A percentile compares a stretch with the other conserved stretches of the same genome.
These are phyloP conservation scores for Amphipoea oculea DNA, from an alignment of 2,888 invertebrate species.

Conservation along the genomic window DNA sequence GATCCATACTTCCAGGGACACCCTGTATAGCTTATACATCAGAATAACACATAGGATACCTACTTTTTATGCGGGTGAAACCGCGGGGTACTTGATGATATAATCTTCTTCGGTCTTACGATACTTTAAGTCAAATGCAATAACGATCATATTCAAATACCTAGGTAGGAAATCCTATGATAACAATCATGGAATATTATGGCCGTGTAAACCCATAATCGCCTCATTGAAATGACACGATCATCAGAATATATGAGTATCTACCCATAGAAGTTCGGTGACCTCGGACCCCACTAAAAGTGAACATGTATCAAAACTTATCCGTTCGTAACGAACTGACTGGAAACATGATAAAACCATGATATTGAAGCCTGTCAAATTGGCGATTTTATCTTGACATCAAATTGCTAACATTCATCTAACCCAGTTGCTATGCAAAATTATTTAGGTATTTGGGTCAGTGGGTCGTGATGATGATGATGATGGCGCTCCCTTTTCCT, in stretches of 20 bases:
- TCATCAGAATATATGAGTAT: too few species aligned
- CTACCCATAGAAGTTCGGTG: slow-evolving; percentile 2
- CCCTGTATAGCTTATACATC: too few species aligned
- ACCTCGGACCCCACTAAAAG: neutral
- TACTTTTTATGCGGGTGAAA: too few species aligned
- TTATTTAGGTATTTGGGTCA: too few species aligned
- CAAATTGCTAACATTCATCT: slow-evolving; percentile 20
- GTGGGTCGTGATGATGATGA: too few species aligned
- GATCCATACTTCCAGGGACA: too few species aligned
- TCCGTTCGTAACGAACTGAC: slow-evolving; percentile 20
- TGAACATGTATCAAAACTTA: slow-evolving; percentile 16
- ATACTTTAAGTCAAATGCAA: neutral
- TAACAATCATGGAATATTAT: neutral
- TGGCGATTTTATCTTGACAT: slow-evolving; percentile 22
- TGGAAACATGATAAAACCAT: neutral
- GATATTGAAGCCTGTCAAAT: slow-evolving; percentile 21
- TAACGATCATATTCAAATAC: neutral
- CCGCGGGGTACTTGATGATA: too few species aligned
- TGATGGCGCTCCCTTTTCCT: too few species aligned
- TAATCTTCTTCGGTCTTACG: neutral
- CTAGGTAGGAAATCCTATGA: neutral
- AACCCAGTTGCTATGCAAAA: neutral
- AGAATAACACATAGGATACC: too few species aligned
- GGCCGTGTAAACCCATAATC: neutral
- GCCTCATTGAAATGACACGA: neutral